A percentile compares a stretch with the other conserved stretches of the same genome.
Conservation (phyloP, 2,888 invertebrate species). For the Machimus atricapillus region DNA sequence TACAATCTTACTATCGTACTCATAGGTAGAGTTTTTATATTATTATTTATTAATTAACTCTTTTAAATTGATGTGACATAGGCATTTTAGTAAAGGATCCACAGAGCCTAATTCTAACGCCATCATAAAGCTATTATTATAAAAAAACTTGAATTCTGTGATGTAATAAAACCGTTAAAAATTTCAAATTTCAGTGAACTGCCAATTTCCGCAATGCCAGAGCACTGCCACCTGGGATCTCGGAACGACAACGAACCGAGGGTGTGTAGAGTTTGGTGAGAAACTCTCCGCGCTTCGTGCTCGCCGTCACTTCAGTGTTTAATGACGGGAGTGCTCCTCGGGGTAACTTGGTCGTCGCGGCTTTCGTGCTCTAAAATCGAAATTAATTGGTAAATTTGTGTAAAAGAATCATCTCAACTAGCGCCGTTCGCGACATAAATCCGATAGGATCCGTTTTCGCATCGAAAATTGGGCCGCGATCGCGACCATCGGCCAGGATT, state of each 20-base stretch:
- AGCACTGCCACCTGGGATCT: neutral
- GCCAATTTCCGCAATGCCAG: neutral
- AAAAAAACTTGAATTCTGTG: too few relatives aligned
- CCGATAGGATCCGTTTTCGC: neutral
- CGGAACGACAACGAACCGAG: neutral
- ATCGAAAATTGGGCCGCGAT: neutral
- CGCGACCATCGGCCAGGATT: neutral
- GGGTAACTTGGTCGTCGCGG: conserved; percentile 6
- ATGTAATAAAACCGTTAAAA: too few relatives aligned
- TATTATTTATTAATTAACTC: too few relatives aligned
- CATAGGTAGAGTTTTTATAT: too few relatives aligned
- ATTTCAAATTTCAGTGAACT: neutral
- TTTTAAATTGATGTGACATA: too few relatives aligned
- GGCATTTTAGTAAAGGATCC: too few relatives aligned
- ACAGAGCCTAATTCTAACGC: too few relatives aligned
- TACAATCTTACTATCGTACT: too few relatives aligned
- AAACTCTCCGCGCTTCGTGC: neutral
- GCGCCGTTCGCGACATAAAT: neutral
- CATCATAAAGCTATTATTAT: too few relatives aligned
- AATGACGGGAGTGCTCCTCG: conserved; percentile 20
- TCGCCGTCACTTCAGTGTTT: neutral
- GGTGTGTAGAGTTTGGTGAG: neutral
- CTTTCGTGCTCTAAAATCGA: neutral
- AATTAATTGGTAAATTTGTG: neutral
- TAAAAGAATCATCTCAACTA: neutral